A percentile compares a stretch with the other conserved stretches of the same genome.
These are phyloP conservation scores for Melanotaenia maccullochi DNA, from an alignment of 2,797 vertebrate genomes.

Conservation along the genomic window DNA sequence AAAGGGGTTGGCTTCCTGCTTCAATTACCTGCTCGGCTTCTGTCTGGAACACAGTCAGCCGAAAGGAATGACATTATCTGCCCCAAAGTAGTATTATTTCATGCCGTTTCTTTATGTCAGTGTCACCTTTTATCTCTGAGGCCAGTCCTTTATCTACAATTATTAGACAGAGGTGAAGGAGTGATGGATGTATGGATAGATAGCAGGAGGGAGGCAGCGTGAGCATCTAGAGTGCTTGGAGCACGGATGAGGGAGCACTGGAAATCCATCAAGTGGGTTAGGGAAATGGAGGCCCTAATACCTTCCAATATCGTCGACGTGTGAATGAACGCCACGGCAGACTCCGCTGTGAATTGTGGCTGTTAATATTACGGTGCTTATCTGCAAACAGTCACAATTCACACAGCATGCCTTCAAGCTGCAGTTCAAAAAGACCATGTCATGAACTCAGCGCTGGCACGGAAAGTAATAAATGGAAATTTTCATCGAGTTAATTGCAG, in stretches of 20 bases:
- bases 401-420: not conserved
- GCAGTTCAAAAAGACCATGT: not conserved
- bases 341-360: not conserved
- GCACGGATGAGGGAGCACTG: conserved; percentile 19
- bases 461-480: not conserved
- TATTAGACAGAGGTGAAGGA: conserved; percentile 50
- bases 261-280: conserved; percentile 39
- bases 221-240: not conserved
- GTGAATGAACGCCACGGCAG: not conserved
- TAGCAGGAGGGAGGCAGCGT: not conserved
- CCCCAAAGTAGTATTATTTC: conserved; percentile 45
- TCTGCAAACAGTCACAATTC: not conserved
- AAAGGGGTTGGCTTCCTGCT: conserved; percentile 48
- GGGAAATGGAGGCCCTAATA: conserved; percentile 4
- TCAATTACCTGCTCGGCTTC: conserved; percentile 66
- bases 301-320: not conserved
- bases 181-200: conserved; percentile 40
- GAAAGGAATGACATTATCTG: conserved; percentile 62
- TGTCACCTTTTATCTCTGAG: conserved; percentile 53
- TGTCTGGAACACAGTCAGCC: conserved; percentile 48
- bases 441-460: not conserved
- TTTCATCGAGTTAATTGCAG: not conserved
- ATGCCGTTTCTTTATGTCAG: conserved; percentile 35
- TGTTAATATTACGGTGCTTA: not conserved
- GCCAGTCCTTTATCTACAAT: conserved; percentile 36